These are phyloP conservation scores for Lagopus leucura DNA, from an alignment of 2,113 vertebrate genomes.

Conservation along the genomic window DNA sequence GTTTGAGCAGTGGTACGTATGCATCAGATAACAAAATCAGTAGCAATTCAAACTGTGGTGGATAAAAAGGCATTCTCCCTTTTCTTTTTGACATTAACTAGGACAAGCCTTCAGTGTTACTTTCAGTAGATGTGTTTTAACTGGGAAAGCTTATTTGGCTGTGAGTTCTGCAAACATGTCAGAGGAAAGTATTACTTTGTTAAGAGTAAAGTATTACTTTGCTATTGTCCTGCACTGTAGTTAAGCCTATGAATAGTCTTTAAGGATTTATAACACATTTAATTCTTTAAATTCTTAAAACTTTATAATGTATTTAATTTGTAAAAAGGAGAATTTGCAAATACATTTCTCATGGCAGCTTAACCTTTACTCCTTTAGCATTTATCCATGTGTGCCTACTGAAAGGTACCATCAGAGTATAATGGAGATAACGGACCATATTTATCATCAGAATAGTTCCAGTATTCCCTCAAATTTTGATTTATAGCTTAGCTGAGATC, in stretches of 20 bases:
- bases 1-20: not conserved
- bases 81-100: not conserved
- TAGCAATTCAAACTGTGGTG: not conserved
- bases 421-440: not conserved
- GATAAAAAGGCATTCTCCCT: not conserved
- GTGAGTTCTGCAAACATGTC: not conserved
- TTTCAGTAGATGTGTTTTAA: not conserved
- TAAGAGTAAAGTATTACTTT: not conserved
- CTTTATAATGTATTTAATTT: not conserved
- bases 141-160: not conserved
- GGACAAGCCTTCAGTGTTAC: not conserved
- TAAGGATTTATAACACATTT: not conserved
- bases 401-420: not conserved
- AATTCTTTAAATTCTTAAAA: not conserved
- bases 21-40: not conserved
- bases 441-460: not conserved
- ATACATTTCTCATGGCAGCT: not conserved
- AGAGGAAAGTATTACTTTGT: not conserved
- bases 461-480: not conserved
- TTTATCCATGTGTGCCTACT: not conserved
- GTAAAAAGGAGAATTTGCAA: not conserved
- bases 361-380: not conserved
- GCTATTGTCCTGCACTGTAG: not conserved
- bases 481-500: not conserved
- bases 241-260: not conserved